Evolutionary conservation across 2,113 vertebrate species (phyloP), one percentile per base, ranked within the genome.

Genomic region (Aphyosemion australe): DNA sequence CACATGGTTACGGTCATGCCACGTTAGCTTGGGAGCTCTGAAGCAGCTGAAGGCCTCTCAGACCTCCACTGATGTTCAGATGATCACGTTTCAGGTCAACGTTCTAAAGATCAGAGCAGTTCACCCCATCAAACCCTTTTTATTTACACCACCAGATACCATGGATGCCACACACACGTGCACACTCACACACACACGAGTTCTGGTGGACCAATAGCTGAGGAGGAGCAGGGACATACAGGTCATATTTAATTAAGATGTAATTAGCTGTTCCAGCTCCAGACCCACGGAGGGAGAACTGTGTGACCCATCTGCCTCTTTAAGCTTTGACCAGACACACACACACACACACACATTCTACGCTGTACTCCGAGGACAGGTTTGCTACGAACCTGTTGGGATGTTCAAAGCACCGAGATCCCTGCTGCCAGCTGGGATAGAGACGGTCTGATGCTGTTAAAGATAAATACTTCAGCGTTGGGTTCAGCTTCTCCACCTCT

Each of bases 201-300:
- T 26, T 26, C 26, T 26, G 26, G 26, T 26, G 26, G 26, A 37
- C 34, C 34, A 37, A 37, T 37, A 37, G 34, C 34, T 39, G 57
- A 64, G 54, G 67, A 79, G 7, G 53, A 34, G 16, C 32, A 15
- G 69, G 72, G 79, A 84, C 77, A 78, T 62, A 61, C 70, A 73
- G 85, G 82, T 89, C 82, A 81, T 87, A 72, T 87, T 80, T 90
- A 90, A 90, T 90, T 84, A 87, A 89, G 79, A 83, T 62, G 74
- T 84, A 84, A 88, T 89, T 88, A 89, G 78, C 74, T 62, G 69
- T 65, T 84, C 80, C 71, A 69, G 78, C 69, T 79, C 65, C 76
- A 67, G 54, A 81, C 57, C 78, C 82, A 84, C 67, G 49, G 74
- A 82, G 83, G 53, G 45, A 79, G 50, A 61, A 50, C 68, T 64